phyloP scores from a whole-genome alignment of 1,140 invertebrate species.

The Lepidurus apus region DNA sequence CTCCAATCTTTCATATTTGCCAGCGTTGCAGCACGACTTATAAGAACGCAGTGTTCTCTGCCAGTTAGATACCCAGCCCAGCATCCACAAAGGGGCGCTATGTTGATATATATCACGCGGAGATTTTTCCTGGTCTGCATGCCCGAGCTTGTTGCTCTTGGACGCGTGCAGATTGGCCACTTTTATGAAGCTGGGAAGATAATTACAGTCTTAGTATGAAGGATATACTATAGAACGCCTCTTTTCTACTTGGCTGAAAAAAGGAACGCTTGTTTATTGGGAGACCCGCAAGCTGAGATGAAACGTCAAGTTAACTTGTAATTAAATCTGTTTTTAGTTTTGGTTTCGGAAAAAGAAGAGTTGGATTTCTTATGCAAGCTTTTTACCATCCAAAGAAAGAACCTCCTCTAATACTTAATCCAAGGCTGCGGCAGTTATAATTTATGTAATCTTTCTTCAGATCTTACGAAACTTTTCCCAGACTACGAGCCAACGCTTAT shows the following conservation, averaged over 20 bases:
- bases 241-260: not conserved
- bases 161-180: constrained; percentile 16
- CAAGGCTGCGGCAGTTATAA: no score
- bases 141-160: not conserved
- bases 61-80: no score
- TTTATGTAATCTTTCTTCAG: no score
- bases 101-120: not conserved
- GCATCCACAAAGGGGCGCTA: no score
- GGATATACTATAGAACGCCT: not conserved
- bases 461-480: no score
- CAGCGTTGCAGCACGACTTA: not conserved
- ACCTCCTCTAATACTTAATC: not conserved
- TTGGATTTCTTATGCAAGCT: not conserved
- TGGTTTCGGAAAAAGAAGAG: not conserved
- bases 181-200: constrained; percentile 1
- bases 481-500: no score
- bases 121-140: not conserved
- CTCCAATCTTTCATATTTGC: not conserved
- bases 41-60: no score
- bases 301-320: constrained; percentile 7
- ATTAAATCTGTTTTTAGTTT: not conserved
- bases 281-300: constrained; percentile 6
- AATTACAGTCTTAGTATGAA: not conserved
- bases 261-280: constrained; percentile 3
- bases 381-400: not conserved